Conservation (phyloP, 2,797 vertebrate genomes). For the Chiloscyllium punctatum region DNA sequence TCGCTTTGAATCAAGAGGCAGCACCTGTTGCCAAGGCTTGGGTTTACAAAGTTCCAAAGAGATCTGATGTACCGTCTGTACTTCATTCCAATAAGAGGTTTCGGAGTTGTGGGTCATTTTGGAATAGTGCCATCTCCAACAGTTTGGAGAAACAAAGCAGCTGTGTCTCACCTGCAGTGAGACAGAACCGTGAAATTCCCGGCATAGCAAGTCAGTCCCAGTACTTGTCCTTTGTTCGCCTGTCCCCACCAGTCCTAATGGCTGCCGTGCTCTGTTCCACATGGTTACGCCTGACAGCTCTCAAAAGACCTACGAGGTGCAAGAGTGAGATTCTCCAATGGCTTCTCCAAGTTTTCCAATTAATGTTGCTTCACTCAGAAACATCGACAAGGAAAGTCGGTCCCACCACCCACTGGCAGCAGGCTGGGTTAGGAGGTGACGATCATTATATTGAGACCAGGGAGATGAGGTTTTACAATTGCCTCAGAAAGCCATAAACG, state of each 20-base stretch:
- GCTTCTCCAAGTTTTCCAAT: neutral
- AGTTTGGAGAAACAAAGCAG: neutral
- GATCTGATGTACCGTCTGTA: slow-evolving; percentile 11
- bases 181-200: slow-evolving; percentile 7
- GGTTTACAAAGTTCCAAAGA: neutral
- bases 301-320: neutral
- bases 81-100: neutral
- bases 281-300: neutral
- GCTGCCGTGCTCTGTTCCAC: neutral
- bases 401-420: neutral
- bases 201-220: neutral
- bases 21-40: slow-evolving; percentile 1
- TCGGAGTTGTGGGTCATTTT: neutral
- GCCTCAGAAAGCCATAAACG: neutral
- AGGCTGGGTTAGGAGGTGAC: neutral
- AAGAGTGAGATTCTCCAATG: neutral
- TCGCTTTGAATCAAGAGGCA: neutral
- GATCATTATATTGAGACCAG: no score
- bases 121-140: neutral
- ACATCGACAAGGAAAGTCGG: neutral
- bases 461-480: neutral
- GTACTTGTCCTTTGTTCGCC: slow-evolving; percentile 14
- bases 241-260: neutral
- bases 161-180: neutral
- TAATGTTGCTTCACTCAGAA: neutral